phyloP scores from a whole-genome alignment of 2,113 vertebrate genomes.

The Poeciliopsis prolifica region DNA sequence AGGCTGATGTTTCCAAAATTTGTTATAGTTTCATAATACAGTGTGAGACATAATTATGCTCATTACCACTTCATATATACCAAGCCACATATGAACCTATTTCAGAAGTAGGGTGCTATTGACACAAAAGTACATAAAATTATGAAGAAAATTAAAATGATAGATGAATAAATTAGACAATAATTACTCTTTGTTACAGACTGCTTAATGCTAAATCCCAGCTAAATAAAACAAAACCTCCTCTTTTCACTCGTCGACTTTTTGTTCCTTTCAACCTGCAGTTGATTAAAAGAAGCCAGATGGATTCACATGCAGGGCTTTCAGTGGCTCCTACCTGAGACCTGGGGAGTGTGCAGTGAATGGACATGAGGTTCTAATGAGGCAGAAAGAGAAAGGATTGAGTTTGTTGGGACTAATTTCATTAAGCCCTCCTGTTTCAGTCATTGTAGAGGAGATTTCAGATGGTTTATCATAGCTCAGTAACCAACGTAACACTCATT shows the following conservation, averaged over 20 bases:
- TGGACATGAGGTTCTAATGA: conserved; percentile 58
- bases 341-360: conserved; percentile 31
- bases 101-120: no score
- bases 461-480: conserved; percentile 37
- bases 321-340: conserved; percentile 36
- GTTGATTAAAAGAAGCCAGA: conserved; percentile 38
- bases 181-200: background rate
- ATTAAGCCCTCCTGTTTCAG: conserved; percentile 53
- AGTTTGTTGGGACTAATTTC: conserved; percentile 65
- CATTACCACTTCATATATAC: no score
- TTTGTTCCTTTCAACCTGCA: conserved; percentile 10
- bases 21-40: no score
- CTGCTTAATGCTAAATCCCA: background rate
- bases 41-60: no score
- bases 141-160: background rate
- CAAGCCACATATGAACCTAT: no score
- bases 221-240: background rate
- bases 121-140: no score
- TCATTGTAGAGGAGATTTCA: conserved; percentile 50
- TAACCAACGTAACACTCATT: background rate
- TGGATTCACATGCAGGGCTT: conserved; percentile 25
- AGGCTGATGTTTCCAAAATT: no score
- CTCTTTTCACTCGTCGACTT: background rate
- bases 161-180: background rate
- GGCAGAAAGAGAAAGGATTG: conserved; percentile 57